Conservation (phyloP, 2,888 invertebrate genomes). For the Melanargia galathea region DNA sequence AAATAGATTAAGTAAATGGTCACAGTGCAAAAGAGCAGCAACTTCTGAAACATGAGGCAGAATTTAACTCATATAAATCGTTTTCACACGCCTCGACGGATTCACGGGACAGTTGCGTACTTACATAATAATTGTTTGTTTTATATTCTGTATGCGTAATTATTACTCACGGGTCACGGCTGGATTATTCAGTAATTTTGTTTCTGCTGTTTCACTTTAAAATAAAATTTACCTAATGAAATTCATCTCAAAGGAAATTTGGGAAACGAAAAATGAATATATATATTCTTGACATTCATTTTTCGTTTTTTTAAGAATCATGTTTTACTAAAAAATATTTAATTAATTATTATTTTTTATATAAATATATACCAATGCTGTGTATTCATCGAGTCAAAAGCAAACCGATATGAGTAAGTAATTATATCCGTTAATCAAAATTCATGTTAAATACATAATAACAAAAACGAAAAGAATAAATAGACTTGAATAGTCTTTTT, state of each 20-base stretch:
- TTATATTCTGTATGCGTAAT: conserved; percentile 20
- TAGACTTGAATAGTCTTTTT: background rate
- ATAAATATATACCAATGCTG: no score
- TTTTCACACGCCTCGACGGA: conserved; percentile 21
- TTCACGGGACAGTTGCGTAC: conserved; percentile 22
- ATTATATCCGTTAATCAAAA: no score
- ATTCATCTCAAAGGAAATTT: background rate
- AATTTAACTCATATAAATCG: conserved; percentile 29
- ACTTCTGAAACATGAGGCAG: conserved; percentile 10
- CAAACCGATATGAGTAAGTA: no score
- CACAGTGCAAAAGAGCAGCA: conserved; percentile 3
- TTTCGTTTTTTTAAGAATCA: no score
- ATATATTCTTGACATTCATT: background rate
- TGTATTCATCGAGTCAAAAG: no score
- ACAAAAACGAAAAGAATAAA: no score
- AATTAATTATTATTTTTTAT: no score
- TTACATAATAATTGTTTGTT: conserved; percentile 23
- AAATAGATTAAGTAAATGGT: background rate
- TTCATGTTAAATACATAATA: no score
- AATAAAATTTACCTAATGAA: background rate
- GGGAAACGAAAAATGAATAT: background rate
- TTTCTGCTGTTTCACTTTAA: conserved; percentile 6
- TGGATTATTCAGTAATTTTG: conserved; percentile 5
- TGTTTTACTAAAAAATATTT: no score
- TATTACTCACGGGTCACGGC: conserved; percentile 9